A percentile compares a stretch with the other conserved stretches of the same genome.
phyloP scores from a whole-genome alignment of 2,113 vertebrate species.

The Misgurnus anguillicaudatus region DNA sequence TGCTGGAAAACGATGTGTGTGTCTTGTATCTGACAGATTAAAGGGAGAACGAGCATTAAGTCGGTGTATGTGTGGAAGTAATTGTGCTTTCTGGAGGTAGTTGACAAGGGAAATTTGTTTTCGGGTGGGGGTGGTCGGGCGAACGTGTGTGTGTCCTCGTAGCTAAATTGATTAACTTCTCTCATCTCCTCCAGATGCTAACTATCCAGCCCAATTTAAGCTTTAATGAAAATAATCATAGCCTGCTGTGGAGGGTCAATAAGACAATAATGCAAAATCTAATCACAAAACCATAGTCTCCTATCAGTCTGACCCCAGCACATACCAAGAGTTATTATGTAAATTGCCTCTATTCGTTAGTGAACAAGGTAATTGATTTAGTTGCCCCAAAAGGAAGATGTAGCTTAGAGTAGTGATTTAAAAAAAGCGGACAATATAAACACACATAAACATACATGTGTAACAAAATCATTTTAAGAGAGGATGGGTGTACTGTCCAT shows the following conservation, averaged over 20 bases:
- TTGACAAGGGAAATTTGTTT: constrained; percentile 14
- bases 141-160: not conserved
- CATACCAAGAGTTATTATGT: constrained; percentile 18
- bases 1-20: constrained; percentile 47
- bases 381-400: constrained; percentile 4
- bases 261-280: constrained; percentile 45
- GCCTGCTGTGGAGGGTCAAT: constrained; percentile 29
- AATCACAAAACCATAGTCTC: constrained; percentile 37
- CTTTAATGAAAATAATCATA: constrained; percentile 40
- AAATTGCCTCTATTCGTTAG: constrained; percentile 47
- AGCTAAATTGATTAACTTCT: constrained; percentile 46
- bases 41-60: not conserved
- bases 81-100: constrained; percentile 34
- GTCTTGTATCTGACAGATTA: constrained; percentile 28
- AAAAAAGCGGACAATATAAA: constrained; percentile 4
- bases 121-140: not conserved
- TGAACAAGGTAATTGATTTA: constrained; percentile 47
- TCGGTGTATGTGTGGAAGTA: constrained; percentile 15
- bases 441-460: not conserved
- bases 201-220: constrained; percentile 40
- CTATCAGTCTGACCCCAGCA: constrained; percentile 20
- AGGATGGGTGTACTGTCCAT: no score
- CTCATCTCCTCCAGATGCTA: constrained; percentile 51
- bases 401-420: constrained; percentile 27
- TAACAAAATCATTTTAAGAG: no score